These are phyloP conservation scores for Atopsyche davidsoni DNA, from an alignment of 1,140 invertebrate species.

Conservation along the genomic window DNA sequence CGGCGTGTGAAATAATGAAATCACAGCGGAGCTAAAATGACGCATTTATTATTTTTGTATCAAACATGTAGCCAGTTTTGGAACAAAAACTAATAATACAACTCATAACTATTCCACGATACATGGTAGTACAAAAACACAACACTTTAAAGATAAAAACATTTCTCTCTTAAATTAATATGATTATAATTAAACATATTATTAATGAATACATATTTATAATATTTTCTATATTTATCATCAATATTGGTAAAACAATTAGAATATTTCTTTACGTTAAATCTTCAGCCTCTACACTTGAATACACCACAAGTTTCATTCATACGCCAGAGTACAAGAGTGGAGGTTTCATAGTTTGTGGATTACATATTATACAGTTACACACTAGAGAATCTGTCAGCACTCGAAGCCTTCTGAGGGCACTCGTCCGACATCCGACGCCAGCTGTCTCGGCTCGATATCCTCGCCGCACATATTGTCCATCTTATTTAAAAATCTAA, in stretches of 20 bases:
- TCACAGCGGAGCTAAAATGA: constrained; percentile 20
- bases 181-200: constrained; percentile 26
- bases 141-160: constrained; percentile 31
- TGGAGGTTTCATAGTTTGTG: no score
- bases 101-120: constrained; percentile 28
- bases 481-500: constrained; percentile 4
- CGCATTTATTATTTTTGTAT: constrained; percentile 30
- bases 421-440: no score
- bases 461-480: no score
- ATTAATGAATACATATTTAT: constrained; percentile 27
- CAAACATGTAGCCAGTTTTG: constrained; percentile 29
- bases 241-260: constrained; percentile 28
- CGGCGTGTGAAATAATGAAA: no score
- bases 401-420: no score
- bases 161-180: constrained; percentile 26
- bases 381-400: no score
- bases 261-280: constrained; percentile 18
- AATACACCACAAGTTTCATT: not conserved
- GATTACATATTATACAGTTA: no score
- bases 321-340: no score
- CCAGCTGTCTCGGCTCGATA: no score
- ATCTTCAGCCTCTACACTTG: constrained; percentile 16
- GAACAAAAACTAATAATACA: constrained; percentile 24
- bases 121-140: constrained; percentile 31
- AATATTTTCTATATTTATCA: constrained; percentile 24